Base-by-base conservation (phyloP, 2,113 vertebrate genomes). In the Fregetta grallaria region DNA sequence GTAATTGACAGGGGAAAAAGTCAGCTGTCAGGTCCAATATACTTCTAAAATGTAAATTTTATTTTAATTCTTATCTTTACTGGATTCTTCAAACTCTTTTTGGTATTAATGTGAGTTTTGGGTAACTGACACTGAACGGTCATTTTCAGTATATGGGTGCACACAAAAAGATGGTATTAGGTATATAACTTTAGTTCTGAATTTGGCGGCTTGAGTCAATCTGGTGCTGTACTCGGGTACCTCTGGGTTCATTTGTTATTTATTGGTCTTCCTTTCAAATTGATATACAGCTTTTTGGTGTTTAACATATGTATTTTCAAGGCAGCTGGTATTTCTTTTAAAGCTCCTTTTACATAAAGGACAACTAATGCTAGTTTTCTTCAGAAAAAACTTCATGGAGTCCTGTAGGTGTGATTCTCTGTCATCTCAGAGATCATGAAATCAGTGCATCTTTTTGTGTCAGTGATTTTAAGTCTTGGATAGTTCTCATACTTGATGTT, bases 231-330 rank as follows among this genome's bases (percentile, higher is more conserved):
- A 15, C 7, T 50, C 3, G 3, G 13, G 4, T 56, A 23, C 20
- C 21, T 52, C 47, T 73, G 20, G 0, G 0, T 53, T 78, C 1
- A 1, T 62, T 73, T 0, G 0, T 68, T 94, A 16, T 34, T 91
- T 52, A 38, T 55, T 45, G 8, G 15, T 66, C 55, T 86, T 77
- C 27, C 29, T 86, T 89, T 87, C 52, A 53, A 63, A 68, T 36
- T 70, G 30, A 53, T 68, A 23, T 5, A 26, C 7, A 49, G 13
- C 6, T 82, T 80, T 80, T 65, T 42, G 14, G 21, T 52, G 34
- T 59, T 91, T 86, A 44, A 79, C 7, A 7, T 3, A 3, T 5
- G 13, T 55, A 30, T 59, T 70, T n/a, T 70, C 45, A 74, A 59
- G 59, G 18, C 50, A 84, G 45, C 47, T 66, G 40, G 34, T 89